Evolutionary conservation across 2,113 vertebrate species (phyloP).

Genomic region (Zingel zingel): DNA sequence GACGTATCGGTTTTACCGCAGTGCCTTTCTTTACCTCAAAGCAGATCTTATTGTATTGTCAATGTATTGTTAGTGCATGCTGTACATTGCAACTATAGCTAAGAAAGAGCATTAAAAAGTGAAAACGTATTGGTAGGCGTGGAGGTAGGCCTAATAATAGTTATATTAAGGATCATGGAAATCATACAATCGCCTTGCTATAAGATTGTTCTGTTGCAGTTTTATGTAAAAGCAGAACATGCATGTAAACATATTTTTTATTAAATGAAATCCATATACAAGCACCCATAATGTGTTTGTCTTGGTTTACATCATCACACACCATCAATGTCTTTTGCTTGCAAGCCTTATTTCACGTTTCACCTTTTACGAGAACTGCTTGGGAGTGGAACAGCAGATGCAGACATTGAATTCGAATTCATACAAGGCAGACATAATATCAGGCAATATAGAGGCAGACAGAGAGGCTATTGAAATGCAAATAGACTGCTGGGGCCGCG

Average conservation of each 20-base stretch:
- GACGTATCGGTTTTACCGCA: constrained; percentile 66
- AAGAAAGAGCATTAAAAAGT: constrained; percentile 6
- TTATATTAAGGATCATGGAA: constrained; percentile 30
- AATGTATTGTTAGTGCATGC: not conserved
- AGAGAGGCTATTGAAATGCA: constrained; percentile 85
- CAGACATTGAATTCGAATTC: constrained; percentile 82
- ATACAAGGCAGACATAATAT: constrained; percentile 84
- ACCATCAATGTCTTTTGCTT: constrained; percentile 59
- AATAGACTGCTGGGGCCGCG: constrained; percentile 79
- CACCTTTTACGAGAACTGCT: constrained; percentile 74
- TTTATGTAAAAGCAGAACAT: constrained; percentile 61
- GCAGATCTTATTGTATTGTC: constrained; percentile 14
- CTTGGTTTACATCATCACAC: constrained; percentile 71
- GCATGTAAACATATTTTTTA: constrained; percentile 63
- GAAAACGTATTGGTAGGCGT: constrained; percentile 13
- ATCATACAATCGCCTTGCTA: constrained; percentile 34
- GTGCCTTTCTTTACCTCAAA: constrained; percentile 51
- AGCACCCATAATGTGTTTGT: constrained; percentile 51
- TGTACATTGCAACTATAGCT: constrained; percentile 6
- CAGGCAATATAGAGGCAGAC: constrained; percentile 83
- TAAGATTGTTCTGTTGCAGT: constrained; percentile 29
- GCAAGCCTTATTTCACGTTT: constrained; percentile 75
- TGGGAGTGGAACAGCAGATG: constrained; percentile 80
- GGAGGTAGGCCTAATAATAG: constrained; percentile 25
- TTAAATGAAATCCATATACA: constrained; percentile 47